Evolutionary conservation across 2,113 vertebrate species (phyloP), one percentile per base, ranked within the genome.

Genomic region (Periophthalmus modestus): DNA sequence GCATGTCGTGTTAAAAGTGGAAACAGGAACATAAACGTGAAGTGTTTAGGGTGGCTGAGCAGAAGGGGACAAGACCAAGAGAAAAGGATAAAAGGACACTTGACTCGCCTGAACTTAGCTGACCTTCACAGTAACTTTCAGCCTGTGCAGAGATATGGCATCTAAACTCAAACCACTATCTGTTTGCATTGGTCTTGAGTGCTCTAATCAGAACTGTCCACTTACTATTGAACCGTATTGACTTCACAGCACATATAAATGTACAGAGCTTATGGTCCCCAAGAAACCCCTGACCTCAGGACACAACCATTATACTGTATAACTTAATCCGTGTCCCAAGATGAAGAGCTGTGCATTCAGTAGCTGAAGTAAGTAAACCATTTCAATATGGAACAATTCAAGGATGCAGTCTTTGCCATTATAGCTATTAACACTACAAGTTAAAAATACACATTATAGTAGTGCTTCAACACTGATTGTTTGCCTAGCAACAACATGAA

Each of bases 1-100:
- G 77, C 23, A 2, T 68, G 75, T 79, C 75, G 81, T 69, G 74
- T 79, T 85, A 73, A 86, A 86, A 85, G 79, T 50, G 72, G 73
- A 74, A 86, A 87, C 78, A 72, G 63, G 65, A 82, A 82, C 12
- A 78, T 67, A 77, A 85, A 71, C 13, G 68, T 62, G 72, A 78
- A 69, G 46, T 74, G 78, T 74, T 66, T 13, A 16, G 63, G 73
- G 34, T 15, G 73, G 73, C 55, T 83, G 81, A 39, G 47, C 68
- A 77, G 62, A 71, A 62, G 34, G 23, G 34, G 67, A 48, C 36
- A 36, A 63, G 14, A 34, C 66, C 33, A 21, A 65, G 34, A 65
- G n/a, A 34, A 62, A 62, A 34, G 43, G 66, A 4, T 63, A 59
- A 74, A 68, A 24, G 66, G 11, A 14, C 13, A 14, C 43, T 76